A percentile compares a stretch with the other conserved stretches of the same genome.
Evolutionary conservation across 1,140 invertebrate species (phyloP).

Genomic region (Bombus affinis): DNA sequence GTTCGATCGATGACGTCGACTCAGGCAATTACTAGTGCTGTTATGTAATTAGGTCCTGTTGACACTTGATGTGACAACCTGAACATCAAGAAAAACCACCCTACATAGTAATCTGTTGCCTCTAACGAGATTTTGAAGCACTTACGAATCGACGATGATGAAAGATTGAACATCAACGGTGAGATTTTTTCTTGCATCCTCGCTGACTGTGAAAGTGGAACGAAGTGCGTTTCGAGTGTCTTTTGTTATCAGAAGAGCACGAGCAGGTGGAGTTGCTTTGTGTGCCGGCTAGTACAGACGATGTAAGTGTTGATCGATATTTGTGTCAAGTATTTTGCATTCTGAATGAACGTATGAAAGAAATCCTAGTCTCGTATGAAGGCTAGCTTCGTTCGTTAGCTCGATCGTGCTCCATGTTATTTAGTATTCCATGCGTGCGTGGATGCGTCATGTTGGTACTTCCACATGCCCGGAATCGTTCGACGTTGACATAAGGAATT

Average conservation of each 20-base stretch:
- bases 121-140: neutral
- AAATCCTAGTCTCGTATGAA: neutral
- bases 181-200: constrained; percentile 41
- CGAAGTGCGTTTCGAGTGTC: constrained; percentile 21
- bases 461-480: constrained; percentile 2
- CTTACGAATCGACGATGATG: neutral
- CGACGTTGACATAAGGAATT: neutral
- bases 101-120: too few relatives aligned
- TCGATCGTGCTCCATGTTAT: neutral
- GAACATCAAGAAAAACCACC: too few relatives aligned
- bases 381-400: neutral
- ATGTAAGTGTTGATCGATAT: constrained; percentile 43
- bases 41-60: neutral
- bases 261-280: neutral
- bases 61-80: neutral
- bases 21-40: neutral
- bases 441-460: neutral
- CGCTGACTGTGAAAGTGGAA: constrained; percentile 43
- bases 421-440: constrained; percentile 3
- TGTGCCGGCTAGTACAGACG: too few relatives aligned
- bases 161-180: neutral
- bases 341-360: constrained; percentile 9
- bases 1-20: neutral
- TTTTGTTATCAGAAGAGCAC: constrained; percentile 17
- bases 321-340: constrained; percentile 39